These are phyloP conservation scores for Cerceris rybyensis DNA, from an alignment of 2,888 invertebrate species.

Conservation along the genomic window DNA sequence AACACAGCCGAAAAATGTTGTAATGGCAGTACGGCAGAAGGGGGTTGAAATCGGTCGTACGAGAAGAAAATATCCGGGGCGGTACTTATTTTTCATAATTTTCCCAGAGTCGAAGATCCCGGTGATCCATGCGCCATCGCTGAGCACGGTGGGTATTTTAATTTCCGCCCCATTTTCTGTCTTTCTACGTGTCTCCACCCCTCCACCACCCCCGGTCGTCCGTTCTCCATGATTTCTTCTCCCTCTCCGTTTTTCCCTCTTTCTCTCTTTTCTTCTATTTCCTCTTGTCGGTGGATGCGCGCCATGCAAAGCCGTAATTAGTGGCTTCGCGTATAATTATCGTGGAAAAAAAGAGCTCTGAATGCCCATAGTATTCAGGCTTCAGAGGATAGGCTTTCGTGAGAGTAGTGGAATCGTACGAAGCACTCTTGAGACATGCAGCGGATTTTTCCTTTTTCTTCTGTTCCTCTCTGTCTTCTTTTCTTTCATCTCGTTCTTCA, in stretches of 20 bases:
- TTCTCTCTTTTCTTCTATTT: constrained; percentile 44
- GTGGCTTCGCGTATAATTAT: constrained; percentile 75
- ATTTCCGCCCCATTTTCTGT: constrained; percentile 54
- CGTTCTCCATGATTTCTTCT: constrained; percentile 24
- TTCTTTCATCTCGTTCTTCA: too few species aligned
- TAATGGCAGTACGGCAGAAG: too few species aligned
- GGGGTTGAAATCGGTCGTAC: too few species aligned
- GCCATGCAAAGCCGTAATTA: constrained; percentile 70
- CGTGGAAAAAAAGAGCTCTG: constrained; percentile 61
- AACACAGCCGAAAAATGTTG: too few species aligned
- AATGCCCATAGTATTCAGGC: constrained; percentile 53
- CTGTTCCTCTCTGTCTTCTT: neutral
- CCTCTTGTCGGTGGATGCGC: constrained; percentile 51
- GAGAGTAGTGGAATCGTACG: constrained; percentile 45
- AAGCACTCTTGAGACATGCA: constrained; percentile 57
- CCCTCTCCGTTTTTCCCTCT: constrained; percentile 13
- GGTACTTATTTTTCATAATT: neutral
- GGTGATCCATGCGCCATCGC: constrained; percentile 34
- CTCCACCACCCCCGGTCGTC: constrained; percentile 5
- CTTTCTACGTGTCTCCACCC: constrained; percentile 35
- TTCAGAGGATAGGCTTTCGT: constrained; percentile 51
- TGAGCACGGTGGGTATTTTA: constrained; percentile 42
- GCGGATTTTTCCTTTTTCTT: constrained; percentile 34
- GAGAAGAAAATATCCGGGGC: neutral
- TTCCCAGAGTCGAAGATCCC: neutral